Base-by-base conservation (phyloP, 2,113 vertebrate species). In the Oreotragus oreotragus region DNA sequence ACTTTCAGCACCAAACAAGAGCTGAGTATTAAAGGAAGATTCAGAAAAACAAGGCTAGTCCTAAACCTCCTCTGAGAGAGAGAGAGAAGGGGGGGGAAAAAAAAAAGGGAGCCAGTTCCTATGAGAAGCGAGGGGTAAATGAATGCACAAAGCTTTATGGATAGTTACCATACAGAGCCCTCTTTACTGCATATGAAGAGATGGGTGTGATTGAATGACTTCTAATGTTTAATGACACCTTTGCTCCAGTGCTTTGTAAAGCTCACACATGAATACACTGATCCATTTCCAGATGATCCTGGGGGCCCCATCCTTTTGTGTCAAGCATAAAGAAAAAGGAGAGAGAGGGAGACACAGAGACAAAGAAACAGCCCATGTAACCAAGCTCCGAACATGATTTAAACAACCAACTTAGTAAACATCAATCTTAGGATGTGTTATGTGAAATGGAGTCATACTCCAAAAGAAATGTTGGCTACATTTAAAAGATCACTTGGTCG, bases 161-260 rank as follows among this genome's bases (percentile, higher is more conserved):
- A 49, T 30, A 17, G 97, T 90, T 84, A 84, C 76, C 39, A 94
- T 17, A 19, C 77, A 94, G 9, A 47, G 16, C 21, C 16, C 28
- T 53, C 79, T 90, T 95, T 45, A 96, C 12, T 96, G 81, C 73
- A 36, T 58, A 95, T 88, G 77, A 93, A 91, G 93, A 60, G 1
- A 93, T 91, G 64, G 97, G 58, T n/a, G 11, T 57, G 95, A 96
- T 66, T 96, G 96, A 97, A 90, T 91, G 96, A 97, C 94, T 97
- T 84, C 85, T 97, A 97, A 97, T 28, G 53, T 77, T 91, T 94
- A 97, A 97, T 95, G 97, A 88, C 98, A 98, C 92, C 91, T 98
- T 96, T 96, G 95, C 97, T 97, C 33, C 96, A 90, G 0, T 60
- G 77, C 83, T 97, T 98, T 97, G 97, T 3, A 47, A 97, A 95